Evolutionary conservation across 2,888 invertebrate species (phyloP).

Genomic region (Congeria kusceri): DNA sequence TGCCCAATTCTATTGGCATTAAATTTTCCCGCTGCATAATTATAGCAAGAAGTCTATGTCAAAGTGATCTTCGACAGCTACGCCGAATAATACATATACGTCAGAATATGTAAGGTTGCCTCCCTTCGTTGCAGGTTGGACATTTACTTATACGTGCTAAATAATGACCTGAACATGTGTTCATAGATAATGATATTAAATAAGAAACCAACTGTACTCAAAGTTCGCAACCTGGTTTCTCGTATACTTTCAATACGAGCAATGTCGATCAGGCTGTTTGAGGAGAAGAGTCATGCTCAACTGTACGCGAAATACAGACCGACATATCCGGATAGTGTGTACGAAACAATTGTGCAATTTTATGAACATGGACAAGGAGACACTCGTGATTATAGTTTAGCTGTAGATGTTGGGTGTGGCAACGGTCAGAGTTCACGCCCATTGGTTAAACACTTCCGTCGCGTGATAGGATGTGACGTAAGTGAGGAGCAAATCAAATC

Average conservation of each 20-base stretch:
- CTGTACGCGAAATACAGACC: conserved; percentile 74
- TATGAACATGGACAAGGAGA: conserved; percentile 48
- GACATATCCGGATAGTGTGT: conserved; percentile 67
- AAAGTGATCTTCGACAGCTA: too few relatives aligned
- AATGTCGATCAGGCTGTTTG: conserved; percentile 69
- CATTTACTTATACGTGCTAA: too few relatives aligned
- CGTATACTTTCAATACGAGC: neutral
- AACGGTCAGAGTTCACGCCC: conserved; percentile 86
- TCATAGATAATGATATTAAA: too few relatives aligned
- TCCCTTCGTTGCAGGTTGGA: too few relatives aligned
- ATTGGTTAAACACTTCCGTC: conserved; percentile 84
- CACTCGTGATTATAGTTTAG: conserved; percentile 69
- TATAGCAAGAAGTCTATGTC: too few relatives aligned
- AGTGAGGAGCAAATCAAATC: conserved; percentile 54
- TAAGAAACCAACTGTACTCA: too few relatives aligned
- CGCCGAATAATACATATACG: too few relatives aligned
- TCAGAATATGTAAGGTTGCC: too few relatives aligned
- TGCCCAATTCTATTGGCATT: too few relatives aligned
- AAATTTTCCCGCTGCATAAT: too few relatives aligned
- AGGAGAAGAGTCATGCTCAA: conserved; percentile 64
- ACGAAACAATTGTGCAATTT: conserved; percentile 66
- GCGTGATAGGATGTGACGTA: conserved; percentile 84
- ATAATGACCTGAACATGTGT: too few relatives aligned
- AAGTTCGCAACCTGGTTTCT: too few relatives aligned
- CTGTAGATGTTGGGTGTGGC: conserved; percentile 87